These are phyloP conservation scores for Drosophila navojoa DNA, from an alignment of 1,140 invertebrate species.

Conservation along the genomic window DNA sequence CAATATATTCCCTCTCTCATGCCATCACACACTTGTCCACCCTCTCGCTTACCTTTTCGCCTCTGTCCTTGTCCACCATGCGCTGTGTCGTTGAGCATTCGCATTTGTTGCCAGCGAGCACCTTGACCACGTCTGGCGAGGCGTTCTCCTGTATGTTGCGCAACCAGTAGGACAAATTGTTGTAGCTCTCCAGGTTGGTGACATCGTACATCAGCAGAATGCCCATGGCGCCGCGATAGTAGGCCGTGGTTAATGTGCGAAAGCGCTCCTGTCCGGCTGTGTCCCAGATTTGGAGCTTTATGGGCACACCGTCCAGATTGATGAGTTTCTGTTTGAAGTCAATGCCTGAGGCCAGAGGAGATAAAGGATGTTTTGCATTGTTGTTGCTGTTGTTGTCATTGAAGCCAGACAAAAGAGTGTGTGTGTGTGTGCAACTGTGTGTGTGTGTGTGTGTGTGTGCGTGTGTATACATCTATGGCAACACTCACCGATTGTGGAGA, in stretches of 20 bases:
- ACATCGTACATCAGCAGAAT: slow-evolving; percentile 95
- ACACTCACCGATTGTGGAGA: slow-evolving; percentile 94
- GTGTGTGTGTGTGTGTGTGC: not conserved
- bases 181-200: slow-evolving; percentile 93
- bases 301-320: slow-evolving; percentile 92
- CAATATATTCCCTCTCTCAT: too few relatives aligned
- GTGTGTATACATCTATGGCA: not conserved
- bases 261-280: slow-evolving; percentile 85
- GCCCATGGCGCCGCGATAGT: slow-evolving; percentile 94
- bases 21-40: too few relatives aligned
- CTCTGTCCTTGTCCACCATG: slow-evolving; percentile 90
- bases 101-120: slow-evolving; percentile 93
- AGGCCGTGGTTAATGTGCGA: slow-evolving; percentile 92
- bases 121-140: slow-evolving; percentile 92
- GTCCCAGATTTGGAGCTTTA: slow-evolving; percentile 96
- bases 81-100: slow-evolving; percentile 89
- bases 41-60: slow-evolving; percentile 87
- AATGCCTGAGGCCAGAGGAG: slow-evolving; percentile 88
- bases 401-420: slow-evolving; percentile 19
- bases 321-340: slow-evolving; percentile 97
- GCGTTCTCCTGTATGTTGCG: slow-evolving; percentile 95
- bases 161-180: slow-evolving; percentile 94
- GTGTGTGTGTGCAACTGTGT: not conserved
- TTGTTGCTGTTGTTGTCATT: slow-evolving; percentile 17
- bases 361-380: slow-evolving; percentile 17